A percentile compares a stretch with the other conserved stretches of the same genome.
Evolutionary conservation across 2,888 invertebrate species (phyloP).

Genomic region (Leptura quadrifasciata): DNA sequence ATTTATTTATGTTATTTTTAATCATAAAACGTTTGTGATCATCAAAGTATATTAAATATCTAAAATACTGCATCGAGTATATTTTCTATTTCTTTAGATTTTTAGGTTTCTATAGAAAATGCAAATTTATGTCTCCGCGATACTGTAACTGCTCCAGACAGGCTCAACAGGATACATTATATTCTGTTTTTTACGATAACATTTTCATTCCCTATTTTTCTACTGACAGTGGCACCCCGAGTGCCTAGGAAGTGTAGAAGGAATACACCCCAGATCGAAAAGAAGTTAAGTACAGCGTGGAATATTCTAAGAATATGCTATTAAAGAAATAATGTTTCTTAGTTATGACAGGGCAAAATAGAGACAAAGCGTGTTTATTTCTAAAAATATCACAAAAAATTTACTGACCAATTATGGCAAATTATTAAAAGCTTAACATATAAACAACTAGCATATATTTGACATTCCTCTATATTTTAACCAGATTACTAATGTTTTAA

Average conservation of each 20-base stretch:
- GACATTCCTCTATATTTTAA: too few relatives aligned
- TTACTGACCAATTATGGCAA: too few relatives aligned
- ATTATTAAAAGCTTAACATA: too few relatives aligned
- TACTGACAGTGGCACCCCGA: conserved; percentile 13
- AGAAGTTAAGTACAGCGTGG: neutral
- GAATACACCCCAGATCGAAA: neutral
- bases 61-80: conserved; percentile 6
- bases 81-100: conserved; percentile 26
- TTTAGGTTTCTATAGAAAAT: conserved; percentile 33
- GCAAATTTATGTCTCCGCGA: conserved; percentile 44
- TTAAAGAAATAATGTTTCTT: too few relatives aligned
- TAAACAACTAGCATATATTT: too few relatives aligned
- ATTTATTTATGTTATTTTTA: too few relatives aligned
- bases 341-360: too few relatives aligned
- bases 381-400: too few relatives aligned
- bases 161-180: conserved; percentile 40
- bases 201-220: conserved; percentile 19
- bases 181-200: conserved; percentile 35
- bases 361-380: too few relatives aligned
- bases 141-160: conserved; percentile 39
- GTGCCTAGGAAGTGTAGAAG: neutral
- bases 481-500: neutral
- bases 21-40: neutral
- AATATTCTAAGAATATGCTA: neutral
- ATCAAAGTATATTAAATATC: neutral